Percentiles rank a stretch among this genome's conserved stretches.
phyloP scores from a whole-genome alignment of 1,140 invertebrate species.

The Drosophila truncata region DNA sequence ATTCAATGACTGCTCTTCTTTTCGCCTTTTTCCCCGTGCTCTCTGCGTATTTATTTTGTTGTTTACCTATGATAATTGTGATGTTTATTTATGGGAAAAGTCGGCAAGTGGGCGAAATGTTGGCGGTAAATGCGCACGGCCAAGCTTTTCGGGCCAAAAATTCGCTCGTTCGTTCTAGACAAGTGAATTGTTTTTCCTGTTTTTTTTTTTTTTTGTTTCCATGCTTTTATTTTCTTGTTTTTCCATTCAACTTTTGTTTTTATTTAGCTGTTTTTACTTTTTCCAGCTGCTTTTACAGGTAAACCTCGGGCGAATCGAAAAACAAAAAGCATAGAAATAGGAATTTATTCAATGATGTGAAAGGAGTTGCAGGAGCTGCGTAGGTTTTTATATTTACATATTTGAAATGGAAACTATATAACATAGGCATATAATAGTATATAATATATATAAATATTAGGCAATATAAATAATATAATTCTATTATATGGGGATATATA shows the following conservation, averaged over 20 bases:
- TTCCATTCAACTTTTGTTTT: constrained; percentile 4
- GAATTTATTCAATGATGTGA: neutral
- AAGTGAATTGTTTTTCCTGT: constrained; percentile 29
- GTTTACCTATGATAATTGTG: constrained; percentile 81
- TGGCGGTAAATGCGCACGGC: constrained; percentile 5
- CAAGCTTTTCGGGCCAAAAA: constrained; percentile 1
- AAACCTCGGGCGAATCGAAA: constrained; percentile 1
- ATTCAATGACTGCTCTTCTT: constrained; percentile 68
- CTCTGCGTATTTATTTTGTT: constrained; percentile 70
- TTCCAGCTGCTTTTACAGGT: constrained; percentile 12
- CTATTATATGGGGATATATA: neutral
- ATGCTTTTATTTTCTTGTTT: constrained; percentile 20
- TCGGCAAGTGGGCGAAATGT: constrained; percentile 39
- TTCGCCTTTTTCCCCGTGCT: constrained; percentile 4
- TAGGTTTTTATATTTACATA: neutral
- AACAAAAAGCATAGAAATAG: constrained; percentile 2
- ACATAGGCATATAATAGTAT: neutral
- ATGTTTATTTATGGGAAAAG: constrained; percentile 73
- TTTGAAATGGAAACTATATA: neutral
- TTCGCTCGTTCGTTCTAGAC: constrained; percentile 10
- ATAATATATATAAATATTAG: neutral
- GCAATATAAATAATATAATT: neutral
- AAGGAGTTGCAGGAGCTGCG: neutral
- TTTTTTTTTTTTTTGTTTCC: constrained; percentile 7
- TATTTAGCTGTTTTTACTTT: constrained; percentile 22